phyloP scores from a whole-genome alignment of 2,797 vertebrate species.

The Chrysocyon brachyurus region DNA sequence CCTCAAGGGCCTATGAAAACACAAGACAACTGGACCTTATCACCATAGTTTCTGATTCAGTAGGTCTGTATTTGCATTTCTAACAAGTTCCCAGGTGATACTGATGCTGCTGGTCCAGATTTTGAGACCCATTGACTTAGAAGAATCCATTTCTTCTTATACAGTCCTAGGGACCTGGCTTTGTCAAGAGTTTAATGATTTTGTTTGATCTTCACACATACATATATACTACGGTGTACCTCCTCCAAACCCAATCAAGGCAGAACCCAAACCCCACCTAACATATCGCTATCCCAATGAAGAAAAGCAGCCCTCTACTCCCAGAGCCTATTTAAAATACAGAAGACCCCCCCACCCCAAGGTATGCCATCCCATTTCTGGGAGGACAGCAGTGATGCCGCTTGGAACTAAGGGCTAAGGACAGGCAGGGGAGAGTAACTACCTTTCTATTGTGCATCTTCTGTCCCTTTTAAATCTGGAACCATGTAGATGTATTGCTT shows the following conservation, averaged over 20 bases:
- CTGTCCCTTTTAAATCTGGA: constrained; percentile 27
- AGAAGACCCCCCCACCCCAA: background rate
- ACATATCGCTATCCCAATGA: background rate
- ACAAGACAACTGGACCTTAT: background rate
- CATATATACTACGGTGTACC: background rate
- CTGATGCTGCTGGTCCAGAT: background rate
- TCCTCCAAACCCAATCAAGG: background rate
- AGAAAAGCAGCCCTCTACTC: background rate
- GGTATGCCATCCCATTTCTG: background rate
- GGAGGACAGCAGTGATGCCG: background rate
- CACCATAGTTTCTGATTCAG: background rate
- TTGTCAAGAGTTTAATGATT: constrained; percentile 4
- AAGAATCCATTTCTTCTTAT: constrained; percentile 36
- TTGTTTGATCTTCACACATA: background rate
- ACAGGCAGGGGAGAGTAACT: background rate
- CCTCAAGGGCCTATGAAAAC: background rate
- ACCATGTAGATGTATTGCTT: background rate
- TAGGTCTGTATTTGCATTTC: background rate
- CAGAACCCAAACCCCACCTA: background rate
- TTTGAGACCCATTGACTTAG: background rate
- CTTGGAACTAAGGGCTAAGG: background rate
- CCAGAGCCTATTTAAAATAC: constrained; percentile 6
- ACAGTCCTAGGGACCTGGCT: background rate
- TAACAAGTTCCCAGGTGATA: background rate
- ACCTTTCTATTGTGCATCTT: background rate